phyloP scores from a whole-genome alignment of 1,140 invertebrate species.

The Contarinia nasturtii region DNA sequence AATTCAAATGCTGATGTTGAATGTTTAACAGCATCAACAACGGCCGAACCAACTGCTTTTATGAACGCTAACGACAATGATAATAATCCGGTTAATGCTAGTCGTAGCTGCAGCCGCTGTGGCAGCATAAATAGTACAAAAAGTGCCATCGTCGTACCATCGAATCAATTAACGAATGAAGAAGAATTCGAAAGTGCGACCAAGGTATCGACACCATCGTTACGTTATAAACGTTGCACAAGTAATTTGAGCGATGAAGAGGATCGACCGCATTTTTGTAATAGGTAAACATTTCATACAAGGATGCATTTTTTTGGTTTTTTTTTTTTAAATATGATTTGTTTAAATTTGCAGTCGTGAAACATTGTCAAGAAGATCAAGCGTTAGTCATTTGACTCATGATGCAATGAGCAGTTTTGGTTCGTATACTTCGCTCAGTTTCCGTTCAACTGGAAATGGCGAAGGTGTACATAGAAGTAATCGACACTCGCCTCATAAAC shows the following conservation, averaged over 20 bases:
- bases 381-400: background rate
- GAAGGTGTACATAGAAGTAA: conserved; percentile 9
- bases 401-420: background rate
- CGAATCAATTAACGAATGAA: too few species aligned
- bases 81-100: background rate
- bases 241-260: too few species aligned
- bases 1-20: conserved; percentile 12
- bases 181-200: too few species aligned
- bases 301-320: too few species aligned
- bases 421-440: background rate
- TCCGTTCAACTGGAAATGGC: conserved; percentile 6
- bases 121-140: background rate
- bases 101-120: background rate
- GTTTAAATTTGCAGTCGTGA: too few species aligned
- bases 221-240: too few species aligned
- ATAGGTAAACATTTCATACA: too few species aligned
- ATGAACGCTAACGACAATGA: conserved; percentile 8
- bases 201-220: too few species aligned
- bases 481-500: conserved; percentile 13
- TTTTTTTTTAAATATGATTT: too few species aligned
- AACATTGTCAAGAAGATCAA: background rate
- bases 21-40: conserved; percentile 1
- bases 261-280: too few species aligned
- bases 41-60: background rate
- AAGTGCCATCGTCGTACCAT: too few species aligned